Base-by-base conservation (phyloP, 2,888 invertebrate genomes). In the Sinodicranocentrus sp. region DNA sequence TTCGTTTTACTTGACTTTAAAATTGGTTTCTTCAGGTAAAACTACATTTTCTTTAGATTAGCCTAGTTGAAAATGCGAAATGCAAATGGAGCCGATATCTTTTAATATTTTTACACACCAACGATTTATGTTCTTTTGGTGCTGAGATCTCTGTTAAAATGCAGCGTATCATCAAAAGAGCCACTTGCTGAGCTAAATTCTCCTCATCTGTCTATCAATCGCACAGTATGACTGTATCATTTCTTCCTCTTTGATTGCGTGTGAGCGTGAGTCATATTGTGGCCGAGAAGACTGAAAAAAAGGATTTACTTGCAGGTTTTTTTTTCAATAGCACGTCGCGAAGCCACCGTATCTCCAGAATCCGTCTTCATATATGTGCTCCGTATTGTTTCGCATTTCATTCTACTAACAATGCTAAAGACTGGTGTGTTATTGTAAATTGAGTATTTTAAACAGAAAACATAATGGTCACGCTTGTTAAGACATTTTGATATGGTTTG, bases 401-500 rank as follows among this genome's bases (percentile, higher is more conserved):
- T n/a, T 48, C n/a, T 10, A 48, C 2, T 48, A n/a, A 48, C 15
- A n/a, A n/a, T 48, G 48, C 5, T 3, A 48, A n/a, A 10, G 48
- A 15, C 10, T 59, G 59, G 59, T 48, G 48, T 57, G 57, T 17
- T n/a, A 10, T 26, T 26, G 26, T 15, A 19, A 33, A 33, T 63
- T 63, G 39, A 63, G 63, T 19, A 19, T 17, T 63, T 63, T 63
- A 19, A 33, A 63, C 63, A 33, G 63, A 28, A 63, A 70, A 26
- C 21, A 67, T 25, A 52, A 70, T 70, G 52, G 67, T 39, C 54
- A 67, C 57, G 76, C 76, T 54, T 70, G 52, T 70, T 70, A 48
- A 48, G 28, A 17, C 54, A 8, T 67, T 75, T 77, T 52, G 52
- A 21, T 54, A 63, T 23, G 75, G 75, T 65, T 52, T 77, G 43